Evolutionary conservation across 2,797 vertebrate genomes (phyloP), one percentile per base, ranked within the genome.

Genomic region (Hypotaenidia philippensis): DNA sequence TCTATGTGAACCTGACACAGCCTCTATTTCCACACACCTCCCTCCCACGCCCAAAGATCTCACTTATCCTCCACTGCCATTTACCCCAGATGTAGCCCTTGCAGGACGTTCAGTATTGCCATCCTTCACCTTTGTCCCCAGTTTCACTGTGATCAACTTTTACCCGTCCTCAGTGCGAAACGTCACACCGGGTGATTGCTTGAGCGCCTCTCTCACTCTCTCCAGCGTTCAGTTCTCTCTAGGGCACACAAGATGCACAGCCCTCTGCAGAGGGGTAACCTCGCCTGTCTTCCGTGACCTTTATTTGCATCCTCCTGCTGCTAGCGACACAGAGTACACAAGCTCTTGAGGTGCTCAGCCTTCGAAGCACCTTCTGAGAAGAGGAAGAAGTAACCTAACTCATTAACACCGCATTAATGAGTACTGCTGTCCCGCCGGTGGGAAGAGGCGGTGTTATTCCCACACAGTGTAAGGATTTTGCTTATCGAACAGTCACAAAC

Each of bases 61-160:
- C 68, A 40, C 49, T n/a, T 36, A 64, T 21, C 22, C 53, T 74
- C 81, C 31, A 77, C 21, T 89, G 55, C 53, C 57, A 89, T 94
- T 90, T 69, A 76, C 38, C 65, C 19, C 60, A 92, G 69, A 85
- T 69, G 76, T 49, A 89, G 63, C 31, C 60, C 14, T 76, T 44
- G 8, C 32, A 72, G 10, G 11, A 26, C 34, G 65, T 91, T 49
- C 80, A 68, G 60, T 56, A 86, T 27, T 52, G 76, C 25, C 34
- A 45, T 55, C 56, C 66, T 83, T 95, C 89, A 94, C 71, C 91
- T 96, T 95, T 84, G 87, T 61, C 23, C 74, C 55, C 70, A 72
- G 45, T 65, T 83, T 70, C 21, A 90, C 41, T 44, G 41, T 19
- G 8, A 83, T 81, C 66, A 94, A 90, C 64, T 89, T 97, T 70